A percentile compares a stretch with the other conserved stretches of the same genome.
These are phyloP conservation scores for Meganola albula DNA, from an alignment of 2,888 invertebrate genomes.

Conservation along the genomic window DNA sequence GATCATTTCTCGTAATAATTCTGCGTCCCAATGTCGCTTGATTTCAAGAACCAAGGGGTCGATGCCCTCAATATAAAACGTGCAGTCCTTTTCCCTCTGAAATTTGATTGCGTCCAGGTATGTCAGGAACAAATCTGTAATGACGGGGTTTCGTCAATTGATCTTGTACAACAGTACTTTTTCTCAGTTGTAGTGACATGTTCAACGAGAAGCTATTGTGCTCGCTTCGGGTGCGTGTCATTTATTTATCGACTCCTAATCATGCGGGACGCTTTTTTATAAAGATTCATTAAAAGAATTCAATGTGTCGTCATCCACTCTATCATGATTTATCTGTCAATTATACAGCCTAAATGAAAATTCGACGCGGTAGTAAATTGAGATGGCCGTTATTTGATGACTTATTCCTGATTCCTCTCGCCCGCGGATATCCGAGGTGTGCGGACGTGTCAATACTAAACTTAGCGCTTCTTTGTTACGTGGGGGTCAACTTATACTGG, in stretches of 20 bases:
- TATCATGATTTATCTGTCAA: constrained; percentile 53
- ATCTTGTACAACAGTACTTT: constrained; percentile 43
- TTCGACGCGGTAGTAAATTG: constrained; percentile 23
- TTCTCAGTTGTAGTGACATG: constrained; percentile 39
- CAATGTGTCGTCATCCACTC: constrained; percentile 49
- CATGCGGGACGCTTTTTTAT: constrained; percentile 50
- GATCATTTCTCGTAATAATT: constrained; percentile 14
- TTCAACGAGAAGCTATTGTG: constrained; percentile 39
- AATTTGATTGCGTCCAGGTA: constrained; percentile 45
- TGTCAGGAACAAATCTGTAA: constrained; percentile 45
- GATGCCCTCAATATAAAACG: constrained; percentile 44
- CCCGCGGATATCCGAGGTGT: no score
- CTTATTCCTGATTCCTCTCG: no score
- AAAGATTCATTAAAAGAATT: constrained; percentile 53
- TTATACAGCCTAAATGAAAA: constrained; percentile 34
- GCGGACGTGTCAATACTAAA: no score
- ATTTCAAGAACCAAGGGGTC: constrained; percentile 40
- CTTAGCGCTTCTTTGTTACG: no score
- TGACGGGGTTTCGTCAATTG: constrained; percentile 40
- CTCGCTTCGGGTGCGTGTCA: constrained; percentile 34
- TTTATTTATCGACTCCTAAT: constrained; percentile 51
- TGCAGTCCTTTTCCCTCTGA: constrained; percentile 46
- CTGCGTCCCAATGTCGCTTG: constrained; percentile 25
- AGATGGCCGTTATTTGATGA: constrained; percentile 23
- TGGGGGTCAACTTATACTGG: no score